These are phyloP conservation scores for mouse (Mus musculus) DNA, from an alignment of 2,113 vertebrate genomes.

Conservation along the genomic window DNA sequence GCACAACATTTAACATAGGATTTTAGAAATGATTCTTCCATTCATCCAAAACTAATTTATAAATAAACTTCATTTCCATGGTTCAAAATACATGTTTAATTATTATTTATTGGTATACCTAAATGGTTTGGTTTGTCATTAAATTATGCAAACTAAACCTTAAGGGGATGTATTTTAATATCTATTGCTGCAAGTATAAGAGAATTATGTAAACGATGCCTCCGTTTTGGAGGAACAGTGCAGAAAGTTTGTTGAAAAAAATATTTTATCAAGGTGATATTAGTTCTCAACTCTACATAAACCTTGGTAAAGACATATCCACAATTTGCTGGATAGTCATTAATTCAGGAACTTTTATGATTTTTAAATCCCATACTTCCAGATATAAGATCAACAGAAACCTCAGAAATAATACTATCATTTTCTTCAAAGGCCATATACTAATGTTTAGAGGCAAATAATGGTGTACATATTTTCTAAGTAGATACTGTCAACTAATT, in stretches of 20 bases:
- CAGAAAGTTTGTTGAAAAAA: background rate
- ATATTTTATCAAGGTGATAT: background rate
- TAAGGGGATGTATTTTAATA: conserved; percentile 30
- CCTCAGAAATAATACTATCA: background rate
- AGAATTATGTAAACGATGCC: background rate
- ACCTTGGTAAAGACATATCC: background rate
- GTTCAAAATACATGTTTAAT: conserved; percentile 51
- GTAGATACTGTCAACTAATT: background rate
- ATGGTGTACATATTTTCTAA: background rate
- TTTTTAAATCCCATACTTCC: background rate
- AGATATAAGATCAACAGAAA: conserved; percentile 30
- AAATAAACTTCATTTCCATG: conserved; percentile 35
- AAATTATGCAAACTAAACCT: conserved; percentile 42
- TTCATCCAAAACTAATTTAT: conserved; percentile 26
- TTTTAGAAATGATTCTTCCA: conserved; percentile 1
- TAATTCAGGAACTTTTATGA: background rate
- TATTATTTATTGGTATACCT: conserved; percentile 47
- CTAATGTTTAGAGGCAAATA: background rate
- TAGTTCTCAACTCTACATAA: background rate
- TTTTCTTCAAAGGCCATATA: background rate
- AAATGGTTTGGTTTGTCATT: conserved; percentile 25
- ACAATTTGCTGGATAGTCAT: background rate
- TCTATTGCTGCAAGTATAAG: background rate
- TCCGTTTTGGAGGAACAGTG: background rate
- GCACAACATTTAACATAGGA: background rate